Evolutionary conservation across 1,140 invertebrate species (phyloP), one percentile per base, ranked within the genome.

Genomic region (Pseudomyrmex concolor): DNA sequence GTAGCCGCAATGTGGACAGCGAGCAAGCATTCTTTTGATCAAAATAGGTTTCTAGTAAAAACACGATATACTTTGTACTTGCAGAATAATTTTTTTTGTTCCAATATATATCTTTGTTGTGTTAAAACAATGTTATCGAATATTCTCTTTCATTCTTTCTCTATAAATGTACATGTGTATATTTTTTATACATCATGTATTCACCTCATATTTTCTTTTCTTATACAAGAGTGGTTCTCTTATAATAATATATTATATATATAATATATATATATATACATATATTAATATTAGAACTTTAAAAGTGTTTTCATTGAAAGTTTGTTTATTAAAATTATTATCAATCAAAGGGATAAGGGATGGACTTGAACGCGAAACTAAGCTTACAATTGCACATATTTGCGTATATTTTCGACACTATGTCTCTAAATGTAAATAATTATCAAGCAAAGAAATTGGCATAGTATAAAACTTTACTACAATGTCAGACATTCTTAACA

Each of bases 1-100:
- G 86, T 96, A 96, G 22, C 97, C 97, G 89, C 97, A 97, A 78
- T 95, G 94, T 71, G 95, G 95, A 92, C 97, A 97, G 1, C 97
- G 94, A 17, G 97, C 97, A 66, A 78, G 64, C n/a, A n/a, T n/a
- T n/a, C n/a, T n/a, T n/a, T n/a, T n/a, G n/a, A n/a, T n/a, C n/a
- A n/a, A n/a, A n/a, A n/a, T n/a, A n/a, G n/a, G n/a, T n/a, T n/a
- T n/a, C n/a, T n/a, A n/a, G n/a, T n/a, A n/a, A n/a, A n/a, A n/a
- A n/a, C n/a, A n/a, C n/a, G n/a, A n/a, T n/a, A n/a, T n/a, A n/a
- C n/a, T n/a, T n/a, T n/a, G n/a, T n/a, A n/a, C n/a, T 70, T 70
- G 15, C 59, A 48, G 15, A 19, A 78, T 68, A 78, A 34, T 48
- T 78, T 50, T 17, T n/a, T 25, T 50, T 4, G 34, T 54, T 78